phyloP scores from a whole-genome alignment of 2,888 invertebrate genomes.

The Seira ritae region DNA sequence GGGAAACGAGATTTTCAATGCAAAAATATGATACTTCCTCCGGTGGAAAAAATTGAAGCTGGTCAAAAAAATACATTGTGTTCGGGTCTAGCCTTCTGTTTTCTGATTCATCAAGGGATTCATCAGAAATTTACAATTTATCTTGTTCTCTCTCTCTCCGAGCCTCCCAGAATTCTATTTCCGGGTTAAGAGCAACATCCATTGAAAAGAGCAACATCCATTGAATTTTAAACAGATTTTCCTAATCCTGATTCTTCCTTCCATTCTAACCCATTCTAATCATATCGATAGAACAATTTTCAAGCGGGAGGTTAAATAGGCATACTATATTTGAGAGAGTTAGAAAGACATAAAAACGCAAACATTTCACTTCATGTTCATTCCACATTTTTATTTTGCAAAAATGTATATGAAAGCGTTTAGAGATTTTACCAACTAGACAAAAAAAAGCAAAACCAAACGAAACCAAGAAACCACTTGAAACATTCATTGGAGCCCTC shows the following conservation, averaged over 20 bases:
- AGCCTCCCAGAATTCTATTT: conserved; percentile 68
- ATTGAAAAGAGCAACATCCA: conserved; percentile 50
- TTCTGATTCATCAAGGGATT: conserved; percentile 3
- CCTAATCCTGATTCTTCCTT: conserved; percentile 30
- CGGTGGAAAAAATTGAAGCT: conserved; percentile 38
- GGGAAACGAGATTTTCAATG: conserved; percentile 44
- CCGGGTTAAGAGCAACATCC: conserved; percentile 65
- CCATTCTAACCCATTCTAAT: conserved; percentile 41
- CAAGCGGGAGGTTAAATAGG: no score
- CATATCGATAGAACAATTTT: conserved; percentile 15
- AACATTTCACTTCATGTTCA: no score
- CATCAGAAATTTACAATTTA: conserved; percentile 40
- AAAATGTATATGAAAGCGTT: no score
- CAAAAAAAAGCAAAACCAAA: no score
- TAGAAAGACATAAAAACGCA: no score
- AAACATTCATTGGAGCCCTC: conserved; percentile 4
- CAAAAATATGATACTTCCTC: conserved; percentile 18
- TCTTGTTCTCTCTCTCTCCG: conserved; percentile 44
- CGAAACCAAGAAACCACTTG: conserved; percentile 45
- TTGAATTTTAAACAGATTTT: conserved; percentile 58
- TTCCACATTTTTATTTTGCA: no score
- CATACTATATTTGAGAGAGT: no score
- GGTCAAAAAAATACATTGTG: conserved; percentile 57
- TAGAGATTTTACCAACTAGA: no score
- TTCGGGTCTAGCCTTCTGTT: conserved; percentile 42